phyloP scores from a whole-genome alignment of 2,888 invertebrate species.

The Chrysomela aeneicollis region DNA sequence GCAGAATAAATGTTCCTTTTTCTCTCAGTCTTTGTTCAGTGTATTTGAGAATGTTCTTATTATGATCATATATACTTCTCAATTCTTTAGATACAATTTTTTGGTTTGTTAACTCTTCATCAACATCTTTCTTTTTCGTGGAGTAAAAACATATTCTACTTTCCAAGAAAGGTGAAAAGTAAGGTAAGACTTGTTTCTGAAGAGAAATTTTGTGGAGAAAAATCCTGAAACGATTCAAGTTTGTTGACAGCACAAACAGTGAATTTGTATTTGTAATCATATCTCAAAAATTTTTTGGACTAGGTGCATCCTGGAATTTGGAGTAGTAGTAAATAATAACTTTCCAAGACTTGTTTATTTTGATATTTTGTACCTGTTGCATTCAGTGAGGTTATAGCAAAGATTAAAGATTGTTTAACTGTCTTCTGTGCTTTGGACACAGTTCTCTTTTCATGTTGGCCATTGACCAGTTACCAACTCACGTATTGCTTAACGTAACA shows the following conservation, averaged over 20 bases:
- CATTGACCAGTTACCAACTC: too few relatives aligned
- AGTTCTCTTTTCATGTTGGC: too few relatives aligned
- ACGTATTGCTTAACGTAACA: too few relatives aligned
- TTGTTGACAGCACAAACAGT: not conserved
- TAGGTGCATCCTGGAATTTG: not conserved
- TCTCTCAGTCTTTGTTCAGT: constrained; percentile 67
- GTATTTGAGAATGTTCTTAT: constrained; percentile 68
- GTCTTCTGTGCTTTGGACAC: too few relatives aligned
- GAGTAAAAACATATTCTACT: not conserved
- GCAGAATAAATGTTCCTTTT: constrained; percentile 70
- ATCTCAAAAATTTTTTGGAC: not conserved
- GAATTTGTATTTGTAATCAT: not conserved
- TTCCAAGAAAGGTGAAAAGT: not conserved
- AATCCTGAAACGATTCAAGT: not conserved
- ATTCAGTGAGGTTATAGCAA: too few relatives aligned
- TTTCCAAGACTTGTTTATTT: too few relatives aligned
- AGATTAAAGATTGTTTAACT: too few relatives aligned
- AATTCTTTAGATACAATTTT: constrained; percentile 44
- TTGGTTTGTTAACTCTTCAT: not conserved
- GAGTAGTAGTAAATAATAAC: not conserved
- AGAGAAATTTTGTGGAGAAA: not conserved
- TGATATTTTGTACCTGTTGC: too few relatives aligned
- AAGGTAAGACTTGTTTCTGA: not conserved
- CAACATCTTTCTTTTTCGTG: not conserved
- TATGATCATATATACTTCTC: constrained; percentile 64